These are phyloP conservation scores for Hydraecia micacea DNA, from an alignment of 2,888 invertebrate genomes.

Conservation along the genomic window DNA sequence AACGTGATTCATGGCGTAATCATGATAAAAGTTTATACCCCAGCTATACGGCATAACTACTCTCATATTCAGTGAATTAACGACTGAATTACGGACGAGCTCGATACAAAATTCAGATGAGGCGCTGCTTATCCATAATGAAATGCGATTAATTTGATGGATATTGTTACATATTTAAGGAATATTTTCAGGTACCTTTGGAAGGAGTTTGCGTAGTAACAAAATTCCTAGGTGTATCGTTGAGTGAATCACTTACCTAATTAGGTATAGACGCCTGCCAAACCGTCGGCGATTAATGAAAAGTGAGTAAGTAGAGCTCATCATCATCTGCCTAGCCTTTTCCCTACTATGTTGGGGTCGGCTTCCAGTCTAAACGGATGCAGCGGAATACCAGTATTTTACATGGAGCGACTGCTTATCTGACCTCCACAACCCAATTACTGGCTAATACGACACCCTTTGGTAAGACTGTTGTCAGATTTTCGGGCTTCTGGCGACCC, in stretches of 20 bases:
- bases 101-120: constrained; percentile 50
- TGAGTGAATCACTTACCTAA: constrained; percentile 5
- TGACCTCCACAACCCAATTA: too few relatives aligned
- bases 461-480: too few relatives aligned
- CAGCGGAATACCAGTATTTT: too few relatives aligned
- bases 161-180: constrained; percentile 57
- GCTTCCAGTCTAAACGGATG: too few relatives aligned
- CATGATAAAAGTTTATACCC: constrained; percentile 39
- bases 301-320: too few relatives aligned
- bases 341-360: too few relatives aligned
- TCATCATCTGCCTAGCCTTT: too few relatives aligned
- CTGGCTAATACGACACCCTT: too few relatives aligned
- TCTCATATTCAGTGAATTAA: constrained; percentile 63
- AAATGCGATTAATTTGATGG: constrained; percentile 55
- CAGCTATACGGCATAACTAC: constrained; percentile 34
- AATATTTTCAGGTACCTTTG: constrained; percentile 41
- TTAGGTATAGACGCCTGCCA: neutral
- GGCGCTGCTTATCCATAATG: constrained; percentile 41
- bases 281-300: neutral
- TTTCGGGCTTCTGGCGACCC: too few relatives aligned
- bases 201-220: constrained; percentile 14
- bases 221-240: neutral
- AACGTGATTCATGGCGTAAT: constrained; percentile 40
- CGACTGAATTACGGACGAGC: constrained; percentile 31
- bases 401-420: too few relatives aligned